Evolutionary conservation across 2,888 invertebrate species (phyloP).

Genomic region (Fissipunctia ypsillon): DNA sequence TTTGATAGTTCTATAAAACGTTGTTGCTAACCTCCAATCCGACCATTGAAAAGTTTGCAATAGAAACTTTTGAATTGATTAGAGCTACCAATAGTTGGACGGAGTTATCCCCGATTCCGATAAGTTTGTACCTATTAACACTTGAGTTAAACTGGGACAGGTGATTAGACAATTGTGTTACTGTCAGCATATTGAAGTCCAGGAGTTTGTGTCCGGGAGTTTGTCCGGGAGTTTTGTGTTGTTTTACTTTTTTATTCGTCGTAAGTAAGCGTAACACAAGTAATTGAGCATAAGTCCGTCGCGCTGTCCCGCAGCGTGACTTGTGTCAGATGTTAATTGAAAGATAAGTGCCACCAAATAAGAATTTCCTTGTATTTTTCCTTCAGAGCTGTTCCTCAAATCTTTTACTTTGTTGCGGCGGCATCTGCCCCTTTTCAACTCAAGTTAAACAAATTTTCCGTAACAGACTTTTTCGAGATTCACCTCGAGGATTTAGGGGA

Average conservation of each 20-base stretch:
- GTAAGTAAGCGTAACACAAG: constrained; percentile 50
- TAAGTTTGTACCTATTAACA: constrained; percentile 63
- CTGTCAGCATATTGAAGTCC: constrained; percentile 15
- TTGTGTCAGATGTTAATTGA: constrained; percentile 81
- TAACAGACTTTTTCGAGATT: constrained; percentile 86
- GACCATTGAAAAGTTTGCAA: constrained; percentile 67
- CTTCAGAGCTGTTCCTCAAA: constrained; percentile 80
- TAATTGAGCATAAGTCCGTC: constrained; percentile 44
- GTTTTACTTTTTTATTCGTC: constrained; percentile 31
- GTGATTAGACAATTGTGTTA: constrained; percentile 50
- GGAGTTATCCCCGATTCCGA: constrained; percentile 64
- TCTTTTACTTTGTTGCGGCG: constrained; percentile 82
- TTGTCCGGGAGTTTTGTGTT: constrained; percentile 18
- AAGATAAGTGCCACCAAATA: constrained; percentile 82
- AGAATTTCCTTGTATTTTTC: constrained; percentile 78
- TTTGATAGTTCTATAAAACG: constrained; percentile 65
- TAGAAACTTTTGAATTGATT: constrained; percentile 71
- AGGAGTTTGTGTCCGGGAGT: too few relatives aligned
- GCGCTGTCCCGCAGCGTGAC: constrained; percentile 38
- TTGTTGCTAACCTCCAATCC: constrained; percentile 64
- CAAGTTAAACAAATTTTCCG: constrained; percentile 87
- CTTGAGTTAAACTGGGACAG: constrained; percentile 51
- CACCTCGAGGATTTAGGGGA: constrained; percentile 86
- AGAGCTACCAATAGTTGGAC: constrained; percentile 67
- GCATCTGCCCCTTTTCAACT: constrained; percentile 85